Percentiles rank a stretch among this genome's conserved stretches.
Conservation (phyloP, 2,797 vertebrate species). For the Pygocentrus nattereri region DNA sequence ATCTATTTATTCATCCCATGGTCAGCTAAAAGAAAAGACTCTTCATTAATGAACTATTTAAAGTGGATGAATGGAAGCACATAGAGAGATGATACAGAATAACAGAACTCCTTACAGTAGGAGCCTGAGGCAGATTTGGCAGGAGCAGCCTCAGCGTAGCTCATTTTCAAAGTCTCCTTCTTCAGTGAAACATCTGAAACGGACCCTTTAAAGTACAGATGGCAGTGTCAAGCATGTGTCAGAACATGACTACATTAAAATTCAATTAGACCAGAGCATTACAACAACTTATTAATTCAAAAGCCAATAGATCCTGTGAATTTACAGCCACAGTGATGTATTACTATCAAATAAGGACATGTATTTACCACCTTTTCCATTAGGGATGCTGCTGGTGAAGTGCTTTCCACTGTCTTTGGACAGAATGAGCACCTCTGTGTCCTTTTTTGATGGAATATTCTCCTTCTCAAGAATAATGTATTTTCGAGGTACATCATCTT, state of each 20-base stretch:
- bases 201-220: conserved; percentile 75
- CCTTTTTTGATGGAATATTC: conserved; percentile 84
- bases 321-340: neutral
- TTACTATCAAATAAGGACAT: neutral
- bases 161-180: conserved; percentile 88
- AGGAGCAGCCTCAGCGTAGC: conserved; percentile 74
- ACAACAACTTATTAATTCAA: neutral
- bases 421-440: conserved; percentile 89
- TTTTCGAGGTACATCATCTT: conserved; percentile 85
- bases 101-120: conserved; percentile 73
- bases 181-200: conserved; percentile 89
- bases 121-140: conserved; percentile 82
- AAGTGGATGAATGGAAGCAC: neutral
- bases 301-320: neutral
- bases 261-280: neutral
- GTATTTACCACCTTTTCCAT: conserved; percentile 74
- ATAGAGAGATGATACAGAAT: too few species aligned
- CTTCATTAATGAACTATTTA: neutral
- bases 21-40: neutral
- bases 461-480: conserved; percentile 91
- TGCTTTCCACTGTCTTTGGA: conserved; percentile 96
- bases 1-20: neutral
- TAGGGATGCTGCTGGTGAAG: conserved; percentile 80
- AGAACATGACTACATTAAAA: conserved; percentile 12
- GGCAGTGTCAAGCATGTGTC: neutral